phyloP scores from a whole-genome alignment of 2,888 invertebrate species.

The Pecten maximus region DNA sequence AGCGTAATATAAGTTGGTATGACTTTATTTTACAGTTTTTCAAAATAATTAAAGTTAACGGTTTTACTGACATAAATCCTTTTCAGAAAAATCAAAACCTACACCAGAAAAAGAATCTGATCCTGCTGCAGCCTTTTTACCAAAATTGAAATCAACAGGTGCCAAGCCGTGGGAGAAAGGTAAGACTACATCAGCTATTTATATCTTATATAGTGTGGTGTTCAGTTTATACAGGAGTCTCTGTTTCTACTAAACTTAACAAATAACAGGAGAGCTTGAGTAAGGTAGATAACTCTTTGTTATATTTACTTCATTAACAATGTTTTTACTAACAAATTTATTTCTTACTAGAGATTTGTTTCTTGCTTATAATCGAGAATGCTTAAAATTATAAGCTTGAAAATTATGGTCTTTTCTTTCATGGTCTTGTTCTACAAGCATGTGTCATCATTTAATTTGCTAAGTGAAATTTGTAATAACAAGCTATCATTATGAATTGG shows the following conservation, averaged over 20 bases:
- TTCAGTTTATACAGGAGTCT: background rate
- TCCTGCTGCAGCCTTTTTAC: conserved; percentile 39
- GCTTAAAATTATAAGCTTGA: background rate
- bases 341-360: background rate
- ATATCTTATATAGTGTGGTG: background rate
- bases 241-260: conserved; percentile 5
- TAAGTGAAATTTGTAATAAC: background rate
- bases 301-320: background rate
- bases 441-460: background rate
- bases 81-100: background rate
- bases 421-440: background rate
- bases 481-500: background rate
- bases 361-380: background rate
- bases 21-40: no score
- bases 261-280: background rate
- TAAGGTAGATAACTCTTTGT: background rate
- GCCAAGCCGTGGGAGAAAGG: conserved; percentile 57
- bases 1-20: no score
- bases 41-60: no score
- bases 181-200: background rate
- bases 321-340: background rate
- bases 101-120: conserved; percentile 33
- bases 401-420: background rate
- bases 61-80: no score
- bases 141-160: conserved; percentile 51